Conservation (phyloP, 2,113 vertebrate genomes). For the Embiotoca jacksoni region DNA sequence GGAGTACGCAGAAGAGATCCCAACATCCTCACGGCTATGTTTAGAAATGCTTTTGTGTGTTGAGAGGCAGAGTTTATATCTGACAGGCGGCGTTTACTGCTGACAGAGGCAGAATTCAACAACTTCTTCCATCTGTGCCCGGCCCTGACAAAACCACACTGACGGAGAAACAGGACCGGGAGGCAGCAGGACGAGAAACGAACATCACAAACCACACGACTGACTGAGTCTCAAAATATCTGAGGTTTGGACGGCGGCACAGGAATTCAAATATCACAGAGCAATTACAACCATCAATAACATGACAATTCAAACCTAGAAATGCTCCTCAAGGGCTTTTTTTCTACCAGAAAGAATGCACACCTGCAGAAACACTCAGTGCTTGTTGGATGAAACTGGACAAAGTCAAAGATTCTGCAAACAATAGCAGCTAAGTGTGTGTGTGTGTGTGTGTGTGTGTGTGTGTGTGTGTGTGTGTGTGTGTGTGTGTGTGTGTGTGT, state of each 20-base stretch:
- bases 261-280: not conserved
- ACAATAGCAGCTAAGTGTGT: no score
- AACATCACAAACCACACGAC: not conserved
- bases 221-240: constrained; percentile 6
- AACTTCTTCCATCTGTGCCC: constrained; percentile 14
- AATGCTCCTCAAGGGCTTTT: no score
- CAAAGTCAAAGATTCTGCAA: no score
- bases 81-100: not conserved
- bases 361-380: no score
- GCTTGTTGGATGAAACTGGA: no score
- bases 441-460: no score
- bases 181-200: not conserved
- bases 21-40: constrained; percentile 19
- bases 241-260: not conserved
- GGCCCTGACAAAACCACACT: not conserved
- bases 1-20: not conserved
- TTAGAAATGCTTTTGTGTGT: constrained; percentile 31
- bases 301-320: no score
- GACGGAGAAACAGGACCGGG: not conserved
- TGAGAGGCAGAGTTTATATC: not conserved
- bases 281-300: not conserved
- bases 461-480: no score
- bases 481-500: no score
- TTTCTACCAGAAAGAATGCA: no score
- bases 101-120: constrained; percentile 26